Percentiles rank a stretch among this genome's conserved stretches.
phyloP scores from a whole-genome alignment of 2,888 invertebrate genomes.

The Ptycholaimellus sp. region DNA sequence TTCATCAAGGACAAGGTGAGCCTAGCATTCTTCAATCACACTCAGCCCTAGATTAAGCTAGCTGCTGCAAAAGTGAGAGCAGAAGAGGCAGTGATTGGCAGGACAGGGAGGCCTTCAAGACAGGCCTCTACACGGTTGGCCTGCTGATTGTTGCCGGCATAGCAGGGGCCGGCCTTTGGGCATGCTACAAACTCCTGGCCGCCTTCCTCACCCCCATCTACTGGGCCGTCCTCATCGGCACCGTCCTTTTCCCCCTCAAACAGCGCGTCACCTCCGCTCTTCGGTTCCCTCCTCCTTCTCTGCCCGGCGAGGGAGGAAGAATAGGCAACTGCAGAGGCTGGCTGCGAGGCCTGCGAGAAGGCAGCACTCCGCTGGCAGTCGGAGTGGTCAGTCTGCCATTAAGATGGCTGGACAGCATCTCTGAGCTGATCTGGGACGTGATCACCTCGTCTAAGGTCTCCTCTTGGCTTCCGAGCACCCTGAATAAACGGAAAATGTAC shows the following conservation, averaged over 20 bases:
- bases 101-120: conserved; percentile 68
- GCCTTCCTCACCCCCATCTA: conserved; percentile 51
- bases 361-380: conserved; percentile 30
- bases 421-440: conserved; percentile 12
- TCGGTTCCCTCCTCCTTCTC: no score
- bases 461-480: background rate
- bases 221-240: conserved; percentile 89
- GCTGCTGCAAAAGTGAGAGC: no score
- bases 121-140: conserved; percentile 65
- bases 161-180: conserved; percentile 45
- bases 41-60: no score
- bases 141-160: conserved; percentile 49
- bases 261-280: conserved; percentile 42
- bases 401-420: conserved; percentile 26
- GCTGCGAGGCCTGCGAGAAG: conserved; percentile 15
- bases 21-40: no score
- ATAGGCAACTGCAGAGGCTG: no score
- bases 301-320: no score
- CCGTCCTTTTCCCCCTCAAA: conserved; percentile 83
- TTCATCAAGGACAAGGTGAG: no score
- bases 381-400: conserved; percentile 38
- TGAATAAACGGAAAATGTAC: background rate
- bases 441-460: conserved; percentile 6
- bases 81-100: no score
- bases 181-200: conserved; percentile 39